Base-by-base conservation (phyloP, 2,888 invertebrate species). In the Gymnoscelis rufifasciata region DNA sequence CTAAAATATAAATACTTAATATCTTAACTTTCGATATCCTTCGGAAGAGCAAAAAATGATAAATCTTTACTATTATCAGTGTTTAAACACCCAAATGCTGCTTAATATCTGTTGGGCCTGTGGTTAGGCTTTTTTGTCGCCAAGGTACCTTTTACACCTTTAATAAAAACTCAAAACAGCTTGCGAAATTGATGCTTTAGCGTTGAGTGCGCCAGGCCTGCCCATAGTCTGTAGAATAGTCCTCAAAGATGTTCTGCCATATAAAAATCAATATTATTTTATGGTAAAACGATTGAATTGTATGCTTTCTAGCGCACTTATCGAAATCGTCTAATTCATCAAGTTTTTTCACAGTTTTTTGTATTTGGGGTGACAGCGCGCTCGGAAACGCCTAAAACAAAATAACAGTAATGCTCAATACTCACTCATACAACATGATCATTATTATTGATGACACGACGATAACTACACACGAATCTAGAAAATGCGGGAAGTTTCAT, bases 241-340 rank as follows among this genome's bases (percentile, higher is more conserved):
- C 46, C 48, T 36, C 37, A 56, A 37, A 10, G 50, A 47, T 19
- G 44, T 45, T 31, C 27, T 43, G 43, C 49, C 41, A 31, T 47
- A 43, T 41, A 31, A 36, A 44, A 48, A 41, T 45, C 28, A 28
- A 54, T 48, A 28, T 54, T n/a, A n/a, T n/a, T n/a, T n/a, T n/a
- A n/a, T n/a, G 35, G 38, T 47, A 47, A 42, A 48, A 39, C 11
- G 46, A 27, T 35, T 47, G 40, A 38, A 51, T 40, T 38, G 29
- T 29, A 36, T 43, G 45, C 39, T 29, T 39, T 41, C 44, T 43
- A 39, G 40, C 49, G 38, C 44, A 42, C 31, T 28, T 43, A 33
- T 47, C 53, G 37, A 53, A 53, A 37, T 50, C 40, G 35, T 54
- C 45, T 37, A 50, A 36, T 12, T 41, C 42, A 43, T 43, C 1